Percentiles rank a stretch among this genome's conserved stretches.
Evolutionary conservation across 2,797 vertebrate species (phyloP).

Genomic region (Enteromius argenteus): DNA sequence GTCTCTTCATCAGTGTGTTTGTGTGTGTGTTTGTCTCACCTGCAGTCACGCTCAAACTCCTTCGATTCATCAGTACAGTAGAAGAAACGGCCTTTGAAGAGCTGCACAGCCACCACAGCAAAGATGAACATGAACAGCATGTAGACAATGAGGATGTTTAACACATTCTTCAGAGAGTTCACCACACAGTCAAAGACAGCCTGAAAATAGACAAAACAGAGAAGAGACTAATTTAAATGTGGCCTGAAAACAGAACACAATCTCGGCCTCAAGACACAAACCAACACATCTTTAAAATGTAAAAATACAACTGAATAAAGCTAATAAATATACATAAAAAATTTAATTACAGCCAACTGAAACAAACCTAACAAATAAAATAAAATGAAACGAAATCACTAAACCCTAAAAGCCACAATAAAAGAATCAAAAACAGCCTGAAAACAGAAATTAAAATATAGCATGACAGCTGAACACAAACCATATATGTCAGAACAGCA

Average conservation of each 20-base stretch:
- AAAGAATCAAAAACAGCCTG: slow-evolving; percentile 82
- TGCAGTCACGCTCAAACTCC: slow-evolving; percentile 86
- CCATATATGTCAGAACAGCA: background rate
- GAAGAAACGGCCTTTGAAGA: slow-evolving; percentile 96
- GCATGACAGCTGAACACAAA: background rate
- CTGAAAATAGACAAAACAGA: slow-evolving; percentile 66
- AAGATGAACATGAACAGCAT: slow-evolving; percentile 99
- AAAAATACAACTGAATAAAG: background rate
- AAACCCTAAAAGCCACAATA: background rate
- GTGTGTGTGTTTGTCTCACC: slow-evolving; percentile 67
- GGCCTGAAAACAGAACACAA: slow-evolving; percentile 73
- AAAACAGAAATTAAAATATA: slow-evolving; percentile 41
- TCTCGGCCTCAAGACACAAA: background rate
- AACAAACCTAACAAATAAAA: background rate
- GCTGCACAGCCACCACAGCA: slow-evolving; percentile 94
- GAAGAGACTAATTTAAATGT: slow-evolving; percentile 82
- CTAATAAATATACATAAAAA: background rate
- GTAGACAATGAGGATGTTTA: slow-evolving; percentile 97
- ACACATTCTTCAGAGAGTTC: slow-evolving; percentile 95
- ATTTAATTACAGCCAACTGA: background rate
- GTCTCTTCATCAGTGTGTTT: slow-evolving; percentile 1
- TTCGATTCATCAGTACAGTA: slow-evolving; percentile 96
- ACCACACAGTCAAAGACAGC: slow-evolving; percentile 97
- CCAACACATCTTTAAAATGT: background rate
- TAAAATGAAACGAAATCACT: background rate